These are phyloP conservation scores for Cantharis flavilabris DNA, from an alignment of 2,888 invertebrate genomes.

Conservation along the genomic window DNA sequence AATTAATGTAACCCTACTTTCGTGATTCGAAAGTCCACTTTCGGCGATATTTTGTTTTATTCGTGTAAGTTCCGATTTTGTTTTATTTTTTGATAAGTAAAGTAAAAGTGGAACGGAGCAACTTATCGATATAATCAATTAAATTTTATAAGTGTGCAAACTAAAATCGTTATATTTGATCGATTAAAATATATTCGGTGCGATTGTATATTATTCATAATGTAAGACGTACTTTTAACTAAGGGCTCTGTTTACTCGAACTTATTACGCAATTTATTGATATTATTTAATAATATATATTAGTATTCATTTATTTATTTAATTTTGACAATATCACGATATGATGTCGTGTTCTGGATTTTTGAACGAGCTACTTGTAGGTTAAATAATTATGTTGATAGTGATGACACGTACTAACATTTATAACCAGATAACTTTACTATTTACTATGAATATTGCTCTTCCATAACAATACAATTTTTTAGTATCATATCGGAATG, in stretches of 20 bases:
- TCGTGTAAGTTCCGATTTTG: neutral
- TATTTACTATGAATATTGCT: neutral
- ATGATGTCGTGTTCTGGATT: neutral
- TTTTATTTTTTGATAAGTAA: neutral
- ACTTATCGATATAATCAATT: neutral
- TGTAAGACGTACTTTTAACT: neutral
- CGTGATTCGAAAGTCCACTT: neutral
- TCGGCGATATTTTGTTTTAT: neutral
- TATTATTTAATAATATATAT: neutral
- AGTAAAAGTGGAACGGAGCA: neutral
- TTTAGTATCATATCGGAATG: neutral
- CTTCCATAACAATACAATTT: neutral
- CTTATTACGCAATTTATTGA: neutral
- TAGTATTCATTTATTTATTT: neutral
- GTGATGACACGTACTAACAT: neutral
- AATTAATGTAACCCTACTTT: neutral
- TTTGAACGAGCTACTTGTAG: neutral
- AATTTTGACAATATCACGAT: neutral
- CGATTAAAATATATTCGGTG: neutral
- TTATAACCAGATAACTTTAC: neutral
- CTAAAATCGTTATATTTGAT: neutral
- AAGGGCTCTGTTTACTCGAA: neutral
- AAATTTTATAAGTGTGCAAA: too few relatives aligned
- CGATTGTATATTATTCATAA: neutral
- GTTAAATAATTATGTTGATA: neutral